phyloP scores from a whole-genome alignment of 2,888 invertebrate species.

The Carterocephalus palaemon region DNA sequence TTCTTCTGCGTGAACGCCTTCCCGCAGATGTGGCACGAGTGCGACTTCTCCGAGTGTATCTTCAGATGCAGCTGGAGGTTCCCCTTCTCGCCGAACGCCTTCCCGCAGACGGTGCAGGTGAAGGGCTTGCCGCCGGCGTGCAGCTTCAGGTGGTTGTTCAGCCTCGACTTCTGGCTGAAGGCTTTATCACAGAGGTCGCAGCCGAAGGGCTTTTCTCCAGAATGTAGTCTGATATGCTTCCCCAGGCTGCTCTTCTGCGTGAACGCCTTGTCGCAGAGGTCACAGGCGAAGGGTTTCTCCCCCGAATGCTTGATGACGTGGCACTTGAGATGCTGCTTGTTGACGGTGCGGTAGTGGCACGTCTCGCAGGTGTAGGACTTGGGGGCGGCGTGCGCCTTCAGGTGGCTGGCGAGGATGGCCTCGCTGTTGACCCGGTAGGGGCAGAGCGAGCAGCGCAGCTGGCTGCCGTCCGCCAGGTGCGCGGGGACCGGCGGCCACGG shows the following conservation, averaged over 20 bases:
- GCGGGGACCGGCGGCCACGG: too few species aligned
- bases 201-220: conserved; percentile 5
- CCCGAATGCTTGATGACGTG: conserved; percentile 25
- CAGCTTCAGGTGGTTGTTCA: conserved; percentile 46
- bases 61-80: too few species aligned
- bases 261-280: conserved; percentile 25
- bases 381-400: conserved; percentile 27
- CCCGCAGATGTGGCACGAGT: too few species aligned
- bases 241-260: conserved; percentile 11
- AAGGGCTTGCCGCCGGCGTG: conserved; percentile 54
- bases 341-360: conserved; percentile 25
- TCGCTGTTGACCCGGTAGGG: too few species aligned
- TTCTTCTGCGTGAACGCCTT: too few species aligned
- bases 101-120: conserved; percentile 42
- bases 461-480: too few species aligned
- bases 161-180: conserved; percentile 16
- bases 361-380: conserved; percentile 23
- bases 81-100: too few species aligned
- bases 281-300: conserved; percentile 23
- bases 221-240: conserved; percentile 13
- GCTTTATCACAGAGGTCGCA: conserved; percentile 4
- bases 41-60: too few species aligned
- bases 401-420: too few species aligned
- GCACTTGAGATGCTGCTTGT: conserved; percentile 14
- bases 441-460: too few species aligned